Evolutionary conservation across 2,113 vertebrate genomes (phyloP).

Genomic region (Eulemur macaco): DNA sequence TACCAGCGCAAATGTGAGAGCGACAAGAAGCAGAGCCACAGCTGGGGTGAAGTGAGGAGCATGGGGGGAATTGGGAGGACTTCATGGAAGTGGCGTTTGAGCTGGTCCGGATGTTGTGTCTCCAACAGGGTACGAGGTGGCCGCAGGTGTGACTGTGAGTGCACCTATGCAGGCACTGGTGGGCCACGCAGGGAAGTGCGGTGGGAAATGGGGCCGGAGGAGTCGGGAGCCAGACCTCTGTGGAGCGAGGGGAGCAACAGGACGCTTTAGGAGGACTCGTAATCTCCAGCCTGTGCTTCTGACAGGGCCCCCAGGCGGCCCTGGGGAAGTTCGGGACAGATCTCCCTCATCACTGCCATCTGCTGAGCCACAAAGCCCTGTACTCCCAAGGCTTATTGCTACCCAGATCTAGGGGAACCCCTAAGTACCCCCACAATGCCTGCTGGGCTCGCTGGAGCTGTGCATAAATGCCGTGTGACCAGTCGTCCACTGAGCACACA

Average conservation of each 20-base stretch:
- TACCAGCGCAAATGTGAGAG: not conserved
- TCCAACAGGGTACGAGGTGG: not conserved
- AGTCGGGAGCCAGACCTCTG: not conserved
- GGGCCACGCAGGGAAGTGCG: not conserved
- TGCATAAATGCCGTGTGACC: not conserved
- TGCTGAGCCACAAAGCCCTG: not conserved
- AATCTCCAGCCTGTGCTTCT: not conserved
- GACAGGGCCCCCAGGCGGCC: not conserved
- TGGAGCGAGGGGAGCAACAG: no score
- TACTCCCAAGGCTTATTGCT: not conserved
- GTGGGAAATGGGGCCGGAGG: not conserved
- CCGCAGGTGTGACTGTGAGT: not conserved
- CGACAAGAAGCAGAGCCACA: not conserved
- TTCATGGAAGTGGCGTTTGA: not conserved
- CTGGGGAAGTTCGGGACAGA: not conserved
- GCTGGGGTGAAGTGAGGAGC: no score
- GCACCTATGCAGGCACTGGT: not conserved
- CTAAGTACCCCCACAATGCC: not conserved
- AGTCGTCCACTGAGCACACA: rapidly evolving
- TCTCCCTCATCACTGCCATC: not conserved
- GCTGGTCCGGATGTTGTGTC: not conserved
- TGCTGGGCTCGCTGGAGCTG: not conserved
- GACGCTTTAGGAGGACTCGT: not conserved
- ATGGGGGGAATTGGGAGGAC: not conserved
- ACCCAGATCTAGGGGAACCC: not conserved